A percentile compares a stretch with the other conserved stretches of the same genome.
Conservation (phyloP, 1,140 invertebrate genomes). For the Acromyrmex echinatior region DNA sequence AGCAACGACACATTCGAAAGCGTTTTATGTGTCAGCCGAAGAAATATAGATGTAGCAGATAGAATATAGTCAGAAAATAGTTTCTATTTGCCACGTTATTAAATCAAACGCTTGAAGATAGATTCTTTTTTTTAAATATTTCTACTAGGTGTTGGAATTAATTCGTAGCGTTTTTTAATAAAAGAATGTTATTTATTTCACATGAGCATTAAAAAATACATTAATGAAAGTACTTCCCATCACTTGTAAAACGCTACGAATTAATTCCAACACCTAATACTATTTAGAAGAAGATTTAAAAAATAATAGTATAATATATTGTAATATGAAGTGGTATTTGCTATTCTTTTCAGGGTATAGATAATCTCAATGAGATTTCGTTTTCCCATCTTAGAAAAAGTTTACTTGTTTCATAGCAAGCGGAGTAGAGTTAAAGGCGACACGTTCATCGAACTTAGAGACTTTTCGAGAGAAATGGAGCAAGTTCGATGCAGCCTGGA, state of each 20-base stretch:
- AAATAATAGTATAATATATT: background rate
- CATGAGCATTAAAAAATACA: no score
- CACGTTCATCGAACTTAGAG: conserved; percentile 64
- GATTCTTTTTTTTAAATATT: background rate
- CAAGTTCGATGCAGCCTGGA: conserved; percentile 55
- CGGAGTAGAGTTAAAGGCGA: conserved; percentile 51
- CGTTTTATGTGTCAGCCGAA: conserved; percentile 25
- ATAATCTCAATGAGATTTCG: conserved; percentile 61
- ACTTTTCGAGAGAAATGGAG: conserved; percentile 62
- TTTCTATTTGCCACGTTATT: conserved; percentile 17
- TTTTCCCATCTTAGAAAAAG: conserved; percentile 54
- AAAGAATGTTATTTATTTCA: no score
- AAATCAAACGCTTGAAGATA: background rate
- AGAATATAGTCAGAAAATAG: conserved; percentile 5
- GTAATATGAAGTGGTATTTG: conserved; percentile 6
- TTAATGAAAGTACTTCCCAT: no score
- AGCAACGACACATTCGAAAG: conserved; percentile 24
- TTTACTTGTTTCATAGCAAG: conserved; percentile 58
- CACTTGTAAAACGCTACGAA: no score
- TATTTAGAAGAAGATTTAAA: background rate
- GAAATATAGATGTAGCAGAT: conserved; percentile 8
- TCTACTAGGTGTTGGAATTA: no score
- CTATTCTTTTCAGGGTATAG: conserved; percentile 27
- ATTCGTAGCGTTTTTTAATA: no score
- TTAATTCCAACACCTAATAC: no score